Evolutionary conservation across 2,888 invertebrate genomes (phyloP).

Genomic region (Dryobotodes eremita): DNA sequence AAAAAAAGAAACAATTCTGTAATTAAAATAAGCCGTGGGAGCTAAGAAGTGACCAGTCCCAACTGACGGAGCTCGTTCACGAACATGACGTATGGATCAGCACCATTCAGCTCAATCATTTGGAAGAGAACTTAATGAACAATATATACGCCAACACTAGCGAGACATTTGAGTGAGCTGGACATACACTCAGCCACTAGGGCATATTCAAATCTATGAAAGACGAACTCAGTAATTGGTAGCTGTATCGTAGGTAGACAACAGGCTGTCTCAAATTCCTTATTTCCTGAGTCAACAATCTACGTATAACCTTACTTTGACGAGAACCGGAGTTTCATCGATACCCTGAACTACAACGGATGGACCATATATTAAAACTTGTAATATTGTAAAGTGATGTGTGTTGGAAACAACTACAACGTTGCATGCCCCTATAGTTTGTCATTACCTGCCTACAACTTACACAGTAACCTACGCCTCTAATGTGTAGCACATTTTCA

Average conservation of each 20-base stretch:
- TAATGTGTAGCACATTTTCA: neutral
- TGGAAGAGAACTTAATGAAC: too few species aligned
- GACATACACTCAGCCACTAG: too few species aligned
- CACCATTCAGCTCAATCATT: too few species aligned
- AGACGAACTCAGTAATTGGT: too few species aligned
- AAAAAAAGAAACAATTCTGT: too few species aligned
- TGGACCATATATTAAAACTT: slow-evolving; percentile 9
- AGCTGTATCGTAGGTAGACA: neutral
- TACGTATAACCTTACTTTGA: neutral
- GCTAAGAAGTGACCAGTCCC: too few species aligned
- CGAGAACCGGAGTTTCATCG: neutral
- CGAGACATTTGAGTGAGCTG: too few species aligned
- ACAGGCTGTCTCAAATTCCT: neutral
- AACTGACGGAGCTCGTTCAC: too few species aligned
- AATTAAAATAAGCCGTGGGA: too few species aligned
- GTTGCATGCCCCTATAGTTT: neutral
- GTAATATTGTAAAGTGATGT: slow-evolving; percentile 9
- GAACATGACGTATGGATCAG: too few species aligned
- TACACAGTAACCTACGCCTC: neutral
- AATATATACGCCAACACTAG: too few species aligned
- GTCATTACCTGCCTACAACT: neutral
- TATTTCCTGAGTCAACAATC: neutral
- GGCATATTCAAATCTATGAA: too few species aligned
- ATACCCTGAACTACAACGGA: slow-evolving; percentile 4
- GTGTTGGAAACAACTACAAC: slow-evolving; percentile 6